Conservation (phyloP, 2,888 invertebrate species). For the Diplolepis rosae region DNA sequence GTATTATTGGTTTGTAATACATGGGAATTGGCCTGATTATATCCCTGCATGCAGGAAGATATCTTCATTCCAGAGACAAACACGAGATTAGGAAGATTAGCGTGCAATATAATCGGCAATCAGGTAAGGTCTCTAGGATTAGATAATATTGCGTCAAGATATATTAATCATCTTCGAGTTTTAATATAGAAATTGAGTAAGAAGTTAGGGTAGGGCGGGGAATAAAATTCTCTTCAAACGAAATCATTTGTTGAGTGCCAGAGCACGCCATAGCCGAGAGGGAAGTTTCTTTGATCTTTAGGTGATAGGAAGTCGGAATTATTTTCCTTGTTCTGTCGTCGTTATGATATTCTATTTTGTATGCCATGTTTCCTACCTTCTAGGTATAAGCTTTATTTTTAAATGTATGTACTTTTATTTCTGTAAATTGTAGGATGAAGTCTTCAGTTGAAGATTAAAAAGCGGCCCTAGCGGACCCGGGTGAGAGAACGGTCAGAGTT, state of each 20-base stretch:
- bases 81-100: slow-evolving; percentile 36
- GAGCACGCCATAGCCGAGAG: slow-evolving; percentile 3
- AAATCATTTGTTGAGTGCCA: slow-evolving; percentile 29
- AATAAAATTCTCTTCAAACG: slow-evolving; percentile 8
- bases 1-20: slow-evolving; percentile 9
- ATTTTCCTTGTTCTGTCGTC: slow-evolving; percentile 12
- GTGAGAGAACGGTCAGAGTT: too few species aligned
- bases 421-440: not conserved
- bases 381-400: slow-evolving; percentile 4
- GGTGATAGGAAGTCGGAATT: slow-evolving; percentile 30
- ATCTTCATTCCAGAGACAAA: slow-evolving; percentile 23
- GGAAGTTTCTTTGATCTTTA: slow-evolving; percentile 30
- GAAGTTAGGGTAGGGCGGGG: not conserved
- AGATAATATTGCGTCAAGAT: not conserved
- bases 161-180: not conserved
- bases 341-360: slow-evolving; percentile 16
- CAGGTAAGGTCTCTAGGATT: slow-evolving; percentile 49
- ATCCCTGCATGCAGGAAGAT: slow-evolving; percentile 16
- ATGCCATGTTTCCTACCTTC: slow-evolving; percentile 12
- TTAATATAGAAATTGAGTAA: not conserved
- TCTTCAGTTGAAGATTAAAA: not conserved
- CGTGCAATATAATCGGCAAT: slow-evolving; percentile 51
- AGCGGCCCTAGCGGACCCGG: too few species aligned
- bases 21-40: slow-evolving; percentile 1
- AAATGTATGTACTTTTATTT: slow-evolving; percentile 31